phyloP scores from a whole-genome alignment of 2,888 invertebrate species.

The Plusia festucae region DNA sequence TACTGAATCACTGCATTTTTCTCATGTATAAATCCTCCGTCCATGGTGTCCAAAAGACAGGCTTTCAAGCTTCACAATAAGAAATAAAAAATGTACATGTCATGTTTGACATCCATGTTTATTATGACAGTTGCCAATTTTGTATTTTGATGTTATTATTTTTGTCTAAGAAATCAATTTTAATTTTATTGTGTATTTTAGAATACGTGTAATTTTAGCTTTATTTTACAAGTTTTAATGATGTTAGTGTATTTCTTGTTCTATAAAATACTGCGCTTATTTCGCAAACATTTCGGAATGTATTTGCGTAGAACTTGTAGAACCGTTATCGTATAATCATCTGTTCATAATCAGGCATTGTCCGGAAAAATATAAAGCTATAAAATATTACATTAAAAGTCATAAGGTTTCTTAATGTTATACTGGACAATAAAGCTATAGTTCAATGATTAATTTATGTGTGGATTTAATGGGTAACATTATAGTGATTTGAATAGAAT shows the following conservation, averaged over 20 bases:
- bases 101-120: neutral
- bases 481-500: too few species aligned
- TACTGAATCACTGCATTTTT: too few species aligned
- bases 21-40: neutral
- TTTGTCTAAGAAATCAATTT: neutral
- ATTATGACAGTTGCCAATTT: neutral
- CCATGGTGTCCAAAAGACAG: neutral
- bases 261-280: neutral
- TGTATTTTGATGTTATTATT: constrained; percentile 2
- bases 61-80: neutral
- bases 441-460: too few species aligned
- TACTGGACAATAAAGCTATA: too few species aligned
- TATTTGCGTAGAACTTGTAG: too few species aligned
- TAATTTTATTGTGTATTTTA: constrained; percentile 14
- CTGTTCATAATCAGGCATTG: too few species aligned
- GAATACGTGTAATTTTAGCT: constrained; percentile 2
- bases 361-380: too few species aligned
- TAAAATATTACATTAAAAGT: too few species aligned
- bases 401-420: too few species aligned
- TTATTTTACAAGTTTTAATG: constrained; percentile 1
- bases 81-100: neutral
- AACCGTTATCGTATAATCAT: too few species aligned
- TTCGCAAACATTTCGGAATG: neutral
- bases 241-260: neutral
- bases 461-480: too few species aligned